A percentile compares a stretch with the other conserved stretches of the same genome.
Conservation (phyloP, 2,113 vertebrate species). For the Lampris incognitus region DNA sequence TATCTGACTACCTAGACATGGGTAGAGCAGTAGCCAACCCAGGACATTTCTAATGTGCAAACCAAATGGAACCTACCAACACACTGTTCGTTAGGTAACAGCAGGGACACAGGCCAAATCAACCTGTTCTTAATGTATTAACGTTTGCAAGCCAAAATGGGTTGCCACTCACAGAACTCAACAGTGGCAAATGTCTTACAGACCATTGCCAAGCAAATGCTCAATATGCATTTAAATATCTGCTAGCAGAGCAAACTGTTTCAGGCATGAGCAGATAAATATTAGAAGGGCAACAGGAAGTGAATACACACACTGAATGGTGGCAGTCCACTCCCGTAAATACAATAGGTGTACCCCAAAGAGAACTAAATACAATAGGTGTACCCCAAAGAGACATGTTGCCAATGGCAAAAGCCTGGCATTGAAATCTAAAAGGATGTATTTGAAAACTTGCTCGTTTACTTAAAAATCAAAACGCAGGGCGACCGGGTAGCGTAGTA, state of each 20-base stretch:
- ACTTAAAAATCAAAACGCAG: neutral
- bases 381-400: conserved; percentile 3
- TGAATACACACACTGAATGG: conserved; percentile 5
- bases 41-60: too few species aligned
- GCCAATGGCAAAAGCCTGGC: conserved; percentile 27
- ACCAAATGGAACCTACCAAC: too few species aligned
- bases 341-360: neutral
- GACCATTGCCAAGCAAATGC: neutral
- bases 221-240: neutral
- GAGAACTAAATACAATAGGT: too few species aligned
- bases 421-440: neutral
- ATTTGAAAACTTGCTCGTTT: conserved; percentile 7
- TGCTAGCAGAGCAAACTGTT: neutral
- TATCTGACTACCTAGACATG: neutral
- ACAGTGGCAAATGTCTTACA: too few species aligned
- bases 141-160: too few species aligned
- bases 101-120: too few species aligned
- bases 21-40: neutral
- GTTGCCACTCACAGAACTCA: too few species aligned
- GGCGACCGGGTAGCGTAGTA: too few species aligned
- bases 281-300: conserved; percentile 3
- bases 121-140: too few species aligned
- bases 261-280: conserved; percentile 8
- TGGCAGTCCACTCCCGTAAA: conserved; percentile 18
- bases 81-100: too few species aligned